These are phyloP conservation scores for Prunella strophiata DNA, from an alignment of 2,797 vertebrate genomes.

Conservation along the genomic window DNA sequence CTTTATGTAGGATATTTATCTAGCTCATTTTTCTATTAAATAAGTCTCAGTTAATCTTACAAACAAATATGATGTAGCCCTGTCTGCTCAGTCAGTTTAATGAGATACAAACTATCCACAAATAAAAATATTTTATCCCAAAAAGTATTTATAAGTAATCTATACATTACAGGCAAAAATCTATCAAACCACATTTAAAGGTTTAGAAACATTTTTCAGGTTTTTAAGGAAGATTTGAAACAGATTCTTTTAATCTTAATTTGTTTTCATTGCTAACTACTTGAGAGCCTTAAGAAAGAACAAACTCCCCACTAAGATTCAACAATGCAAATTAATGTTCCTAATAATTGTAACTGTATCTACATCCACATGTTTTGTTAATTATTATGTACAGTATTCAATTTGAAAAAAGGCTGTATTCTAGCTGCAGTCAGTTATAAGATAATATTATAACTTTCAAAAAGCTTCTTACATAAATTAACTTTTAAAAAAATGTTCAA, in stretches of 20 bases:
- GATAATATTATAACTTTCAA: neutral
- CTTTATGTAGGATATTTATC: neutral
- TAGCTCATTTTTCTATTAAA: neutral
- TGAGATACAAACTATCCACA: neutral
- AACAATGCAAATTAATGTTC: constrained; percentile 51
- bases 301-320: constrained; percentile 22
- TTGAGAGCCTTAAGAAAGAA: constrained; percentile 32
- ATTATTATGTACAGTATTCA: neutral
- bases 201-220: neutral
- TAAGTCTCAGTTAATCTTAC: constrained; percentile 3
- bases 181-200: neutral
- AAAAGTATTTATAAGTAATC: constrained; percentile 23
- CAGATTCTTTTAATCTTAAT: neutral
- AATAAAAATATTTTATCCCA: constrained; percentile 18
- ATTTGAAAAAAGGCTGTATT: neutral
- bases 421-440: constrained; percentile 15
- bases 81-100: constrained; percentile 1
- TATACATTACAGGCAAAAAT: neutral
- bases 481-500: neutral
- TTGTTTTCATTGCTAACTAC: constrained; percentile 31
- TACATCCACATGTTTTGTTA: constrained; percentile 43
- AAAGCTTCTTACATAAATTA: constrained; percentile 15
- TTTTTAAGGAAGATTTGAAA: constrained; percentile 43
- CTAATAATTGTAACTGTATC: constrained; percentile 28
- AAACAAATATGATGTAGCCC: constrained; percentile 6